Evolutionary conservation across 2,113 vertebrate species (phyloP).

Genomic region (Tyrannus savana): DNA sequence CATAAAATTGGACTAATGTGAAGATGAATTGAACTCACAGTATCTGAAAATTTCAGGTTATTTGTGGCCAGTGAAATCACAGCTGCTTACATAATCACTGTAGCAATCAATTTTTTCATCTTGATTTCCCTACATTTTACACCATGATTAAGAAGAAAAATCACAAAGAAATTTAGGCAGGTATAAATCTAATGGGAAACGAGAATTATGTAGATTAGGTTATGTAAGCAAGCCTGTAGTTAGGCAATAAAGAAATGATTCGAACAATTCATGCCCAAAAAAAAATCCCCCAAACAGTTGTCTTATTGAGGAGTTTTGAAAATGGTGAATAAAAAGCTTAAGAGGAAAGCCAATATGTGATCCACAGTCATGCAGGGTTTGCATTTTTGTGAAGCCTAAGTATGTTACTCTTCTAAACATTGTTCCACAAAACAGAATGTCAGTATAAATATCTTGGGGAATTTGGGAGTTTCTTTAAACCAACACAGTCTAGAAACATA

Average conservation of each 20-base stretch:
- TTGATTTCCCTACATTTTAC: neutral
- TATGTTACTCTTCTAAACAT: neutral
- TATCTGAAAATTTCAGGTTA: neutral
- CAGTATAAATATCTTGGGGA: neutral
- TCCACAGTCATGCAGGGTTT: neutral
- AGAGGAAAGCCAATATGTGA: neutral
- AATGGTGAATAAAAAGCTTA: neutral
- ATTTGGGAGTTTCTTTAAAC: neutral
- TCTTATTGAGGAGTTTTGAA: neutral
- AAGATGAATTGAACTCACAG: neutral
- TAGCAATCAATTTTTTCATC: neutral
- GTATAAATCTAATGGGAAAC: neutral
- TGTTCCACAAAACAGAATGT: neutral
- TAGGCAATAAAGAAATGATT: neutral
- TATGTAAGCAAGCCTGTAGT: neutral
- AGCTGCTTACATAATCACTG: neutral
- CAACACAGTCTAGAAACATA: neutral
- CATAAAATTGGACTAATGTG: neutral
- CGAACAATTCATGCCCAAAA: neutral
- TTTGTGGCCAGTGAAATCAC: neutral
- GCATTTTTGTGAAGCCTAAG: accelerated
- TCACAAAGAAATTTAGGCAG: neutral
- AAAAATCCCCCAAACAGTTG: neutral
- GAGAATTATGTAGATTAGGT: neutral
- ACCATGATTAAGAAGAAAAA: neutral